Conservation (phyloP, 1,140 invertebrate species). For the Tigriopus japonicus region DNA sequence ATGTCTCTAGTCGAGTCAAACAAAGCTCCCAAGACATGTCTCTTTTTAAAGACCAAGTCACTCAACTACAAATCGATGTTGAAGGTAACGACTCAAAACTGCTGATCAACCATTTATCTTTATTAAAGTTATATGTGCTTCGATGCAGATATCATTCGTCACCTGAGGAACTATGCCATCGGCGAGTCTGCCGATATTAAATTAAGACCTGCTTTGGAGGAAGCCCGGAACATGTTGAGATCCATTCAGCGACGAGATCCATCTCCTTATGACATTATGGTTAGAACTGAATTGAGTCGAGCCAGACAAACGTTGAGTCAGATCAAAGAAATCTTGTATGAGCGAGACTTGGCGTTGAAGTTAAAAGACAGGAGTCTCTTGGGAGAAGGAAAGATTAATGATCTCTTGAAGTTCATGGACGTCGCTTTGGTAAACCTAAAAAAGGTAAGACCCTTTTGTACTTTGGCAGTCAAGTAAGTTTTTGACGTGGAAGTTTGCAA, state of each 20-base stretch:
- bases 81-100: too few species aligned
- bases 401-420: slow-evolving; percentile 2
- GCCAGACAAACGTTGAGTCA: slow-evolving; percentile 1
- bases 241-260: too few species aligned
- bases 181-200: slow-evolving; percentile 16
- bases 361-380: not conserved
- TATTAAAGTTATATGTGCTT: slow-evolving; percentile 15
- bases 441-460: too few species aligned
- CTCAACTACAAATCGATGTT: too few species aligned
- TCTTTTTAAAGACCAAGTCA: too few species aligned
- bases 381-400: slow-evolving; percentile 3
- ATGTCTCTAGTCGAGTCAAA: too few species aligned
- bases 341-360: slow-evolving; percentile 11
- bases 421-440: not conserved
- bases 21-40: too few species aligned
- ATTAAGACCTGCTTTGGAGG: too few species aligned
- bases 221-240: too few species aligned
- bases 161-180: slow-evolving; percentile 22
- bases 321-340: slow-evolving; percentile 5
- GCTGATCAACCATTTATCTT: too few species aligned
- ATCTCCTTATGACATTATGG: not conserved
- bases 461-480: too few species aligned
- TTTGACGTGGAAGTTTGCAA: too few species aligned
- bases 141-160: slow-evolving; percentile 19
- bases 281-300: slow-evolving; percentile 16